Evolutionary conservation across 2,888 invertebrate genomes (phyloP).

Genomic region (Lasioglossum villosulum): DNA sequence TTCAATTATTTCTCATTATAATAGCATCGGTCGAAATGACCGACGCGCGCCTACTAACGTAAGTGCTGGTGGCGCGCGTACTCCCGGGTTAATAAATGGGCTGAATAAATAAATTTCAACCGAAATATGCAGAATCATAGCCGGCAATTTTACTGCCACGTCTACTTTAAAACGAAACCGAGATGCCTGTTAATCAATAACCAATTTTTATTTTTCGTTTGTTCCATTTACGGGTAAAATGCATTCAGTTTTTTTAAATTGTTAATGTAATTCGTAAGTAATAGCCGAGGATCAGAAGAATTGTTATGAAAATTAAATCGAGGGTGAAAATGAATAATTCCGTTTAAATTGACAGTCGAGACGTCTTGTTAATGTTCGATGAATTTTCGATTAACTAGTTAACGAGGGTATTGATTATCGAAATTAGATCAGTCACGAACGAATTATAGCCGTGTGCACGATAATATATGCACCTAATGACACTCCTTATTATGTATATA

Average conservation of each 20-base stretch:
- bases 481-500: background rate
- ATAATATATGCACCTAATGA: background rate
- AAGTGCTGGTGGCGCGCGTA: too few species aligned
- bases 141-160: constrained; percentile 18
- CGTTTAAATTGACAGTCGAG: background rate
- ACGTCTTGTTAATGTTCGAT: background rate
- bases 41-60: too few species aligned
- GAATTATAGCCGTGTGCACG: background rate
- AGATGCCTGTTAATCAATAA: constrained; percentile 61
- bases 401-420: background rate
- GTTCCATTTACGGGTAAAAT: background rate
- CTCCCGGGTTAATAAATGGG: background rate
- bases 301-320: background rate
- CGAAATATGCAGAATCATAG: background rate
- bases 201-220: background rate
- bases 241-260: background rate
- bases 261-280: background rate
- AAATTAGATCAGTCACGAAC: background rate
- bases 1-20: too few species aligned
- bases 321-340: background rate
- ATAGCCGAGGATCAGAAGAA: background rate
- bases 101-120: background rate
- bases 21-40: too few species aligned
- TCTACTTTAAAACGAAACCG: constrained; percentile 52
- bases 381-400: background rate